Evolutionary conservation across 2,888 invertebrate species (phyloP).

Genomic region (Scotopteryx bipunctaria): DNA sequence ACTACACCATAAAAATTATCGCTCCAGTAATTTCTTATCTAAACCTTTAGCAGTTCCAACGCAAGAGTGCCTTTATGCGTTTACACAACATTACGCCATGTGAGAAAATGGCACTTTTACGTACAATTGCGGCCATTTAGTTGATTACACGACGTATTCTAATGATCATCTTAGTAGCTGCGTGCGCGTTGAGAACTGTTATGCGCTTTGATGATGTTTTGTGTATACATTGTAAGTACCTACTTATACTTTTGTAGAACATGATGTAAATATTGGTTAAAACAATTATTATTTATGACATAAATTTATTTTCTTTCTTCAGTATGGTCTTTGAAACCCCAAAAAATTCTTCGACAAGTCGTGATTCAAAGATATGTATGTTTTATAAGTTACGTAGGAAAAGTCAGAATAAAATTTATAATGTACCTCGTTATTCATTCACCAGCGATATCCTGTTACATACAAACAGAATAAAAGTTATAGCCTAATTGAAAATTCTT

Average conservation of each 20-base stretch:
- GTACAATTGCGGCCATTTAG: conserved; percentile 48
- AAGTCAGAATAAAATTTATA: too few relatives aligned
- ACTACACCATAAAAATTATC: conserved; percentile 1
- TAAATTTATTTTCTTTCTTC: too few relatives aligned
- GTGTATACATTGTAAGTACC: neutral
- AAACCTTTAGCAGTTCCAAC: conserved; percentile 5
- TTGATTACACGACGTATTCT: conserved; percentile 50
- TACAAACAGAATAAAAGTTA: too few relatives aligned
- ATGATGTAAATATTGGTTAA: too few relatives aligned
- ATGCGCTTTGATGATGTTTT: conserved; percentile 13
- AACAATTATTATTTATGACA: too few relatives aligned
- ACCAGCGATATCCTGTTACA: too few relatives aligned
- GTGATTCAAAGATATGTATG: too few relatives aligned
- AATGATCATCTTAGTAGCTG: conserved; percentile 43
- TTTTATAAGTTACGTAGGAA: too few relatives aligned
- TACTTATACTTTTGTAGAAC: neutral
- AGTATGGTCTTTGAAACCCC: too few relatives aligned
- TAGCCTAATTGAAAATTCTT: too few relatives aligned
- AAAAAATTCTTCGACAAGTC: too few relatives aligned
- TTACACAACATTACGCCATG: conserved; percentile 51
- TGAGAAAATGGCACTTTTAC: conserved; percentile 50
- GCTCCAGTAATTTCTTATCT: conserved; percentile 7
- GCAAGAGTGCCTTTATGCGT: conserved; percentile 42
- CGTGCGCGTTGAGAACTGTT: conserved; percentile 26
- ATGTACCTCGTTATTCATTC: too few relatives aligned